These are phyloP conservation scores for Cylas formicarius DNA, from an alignment of 1,140 invertebrate species.

Conservation along the genomic window DNA sequence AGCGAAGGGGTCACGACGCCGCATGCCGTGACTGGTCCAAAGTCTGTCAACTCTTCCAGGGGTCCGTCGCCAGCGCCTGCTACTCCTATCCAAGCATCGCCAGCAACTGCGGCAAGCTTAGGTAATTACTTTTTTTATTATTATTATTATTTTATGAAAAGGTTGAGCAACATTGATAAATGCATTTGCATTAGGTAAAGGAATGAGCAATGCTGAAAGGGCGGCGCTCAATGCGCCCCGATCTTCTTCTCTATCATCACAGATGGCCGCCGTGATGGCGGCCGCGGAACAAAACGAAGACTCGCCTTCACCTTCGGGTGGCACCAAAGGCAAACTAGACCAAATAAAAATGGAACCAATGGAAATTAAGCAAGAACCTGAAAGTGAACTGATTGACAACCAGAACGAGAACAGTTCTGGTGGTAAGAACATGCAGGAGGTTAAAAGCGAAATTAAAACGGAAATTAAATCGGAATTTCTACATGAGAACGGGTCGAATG, in stretches of 20 bases:
- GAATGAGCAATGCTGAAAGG: slow-evolving; percentile 43
- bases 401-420: slow-evolving; percentile 45
- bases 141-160: too few relatives aligned
- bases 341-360: slow-evolving; percentile 53
- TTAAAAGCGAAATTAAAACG: slow-evolving; percentile 67
- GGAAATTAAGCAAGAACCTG: slow-evolving; percentile 44
- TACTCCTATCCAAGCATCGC: slow-evolving; percentile 46
- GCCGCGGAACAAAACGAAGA: slow-evolving; percentile 58
- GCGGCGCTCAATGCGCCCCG: slow-evolving; percentile 45
- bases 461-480: slow-evolving; percentile 60
- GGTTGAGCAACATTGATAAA: background rate
- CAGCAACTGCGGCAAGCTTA: slow-evolving; percentile 36
- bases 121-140: too few relatives aligned
- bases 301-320: slow-evolving; percentile 53
- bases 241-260: slow-evolving; percentile 54
- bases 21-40: slow-evolving; percentile 36
- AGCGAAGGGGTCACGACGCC: slow-evolving; percentile 31
- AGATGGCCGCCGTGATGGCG: slow-evolving; percentile 63
- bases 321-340: slow-evolving; percentile 55
- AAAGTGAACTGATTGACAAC: slow-evolving; percentile 52
- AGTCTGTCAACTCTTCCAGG: slow-evolving; percentile 44
- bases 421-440: slow-evolving; percentile 60
- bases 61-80: slow-evolving; percentile 50
- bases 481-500: slow-evolving; percentile 29
- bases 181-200: slow-evolving; percentile 47